phyloP scores from a whole-genome alignment of 2,888 invertebrate species.

The Cylindroiulus punctatus region DNA sequence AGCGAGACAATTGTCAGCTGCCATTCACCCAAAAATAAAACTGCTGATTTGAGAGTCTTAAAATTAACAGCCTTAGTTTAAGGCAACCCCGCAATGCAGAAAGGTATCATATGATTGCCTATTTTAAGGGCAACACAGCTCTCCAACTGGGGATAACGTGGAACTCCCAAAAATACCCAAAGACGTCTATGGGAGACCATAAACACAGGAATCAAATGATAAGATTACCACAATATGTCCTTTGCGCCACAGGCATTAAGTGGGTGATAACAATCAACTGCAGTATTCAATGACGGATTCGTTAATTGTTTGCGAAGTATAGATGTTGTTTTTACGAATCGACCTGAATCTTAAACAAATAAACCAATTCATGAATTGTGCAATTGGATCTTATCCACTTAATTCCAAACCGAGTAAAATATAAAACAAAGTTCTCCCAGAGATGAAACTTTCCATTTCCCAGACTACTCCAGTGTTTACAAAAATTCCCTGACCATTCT shows the following conservation, averaged over 20 bases:
- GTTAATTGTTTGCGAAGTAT: not conserved
- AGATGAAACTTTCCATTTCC: no score
- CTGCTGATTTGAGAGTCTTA: not conserved
- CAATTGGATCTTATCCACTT: no score
- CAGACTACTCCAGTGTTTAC: no score
- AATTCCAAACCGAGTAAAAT: no score
- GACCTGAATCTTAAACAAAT: no score
- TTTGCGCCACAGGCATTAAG: not conserved
- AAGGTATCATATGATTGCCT: not conserved
- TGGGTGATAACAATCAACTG: not conserved
- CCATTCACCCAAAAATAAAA: not conserved
- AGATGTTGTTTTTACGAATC: no score
- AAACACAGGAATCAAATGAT: not conserved
- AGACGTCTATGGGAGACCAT: not conserved
- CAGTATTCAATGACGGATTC: not conserved
- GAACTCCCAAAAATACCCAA: not conserved
- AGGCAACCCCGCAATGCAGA: constrained; percentile 18
- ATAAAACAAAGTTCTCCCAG: no score
- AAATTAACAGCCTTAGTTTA: not conserved
- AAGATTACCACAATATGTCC: not conserved
- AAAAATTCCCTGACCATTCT: no score
- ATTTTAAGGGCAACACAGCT: not conserved
- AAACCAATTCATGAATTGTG: no score
- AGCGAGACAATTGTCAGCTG: not conserved
- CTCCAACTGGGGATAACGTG: not conserved